Evolutionary conservation across 2,797 vertebrate genomes (phyloP).

Genomic region (Diceros bicornis): DNA sequence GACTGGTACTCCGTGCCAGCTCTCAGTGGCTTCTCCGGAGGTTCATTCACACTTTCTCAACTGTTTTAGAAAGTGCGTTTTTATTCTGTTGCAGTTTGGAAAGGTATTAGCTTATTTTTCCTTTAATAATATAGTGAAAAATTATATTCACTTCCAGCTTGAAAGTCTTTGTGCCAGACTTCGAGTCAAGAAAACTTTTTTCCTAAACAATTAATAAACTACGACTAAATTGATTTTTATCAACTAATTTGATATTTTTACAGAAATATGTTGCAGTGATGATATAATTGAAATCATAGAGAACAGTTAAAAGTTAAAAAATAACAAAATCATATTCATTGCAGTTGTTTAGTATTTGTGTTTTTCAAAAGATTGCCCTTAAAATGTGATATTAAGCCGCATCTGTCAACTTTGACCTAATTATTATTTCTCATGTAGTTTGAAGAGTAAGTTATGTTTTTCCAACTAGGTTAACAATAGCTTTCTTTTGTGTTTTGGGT

Average conservation of each 20-base stretch:
- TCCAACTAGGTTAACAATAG: neutral
- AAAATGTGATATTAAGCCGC: neutral
- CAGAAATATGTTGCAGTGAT: neutral
- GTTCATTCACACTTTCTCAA: neutral
- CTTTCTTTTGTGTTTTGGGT: neutral
- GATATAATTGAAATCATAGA: neutral
- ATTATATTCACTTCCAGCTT: neutral
- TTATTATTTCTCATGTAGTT: neutral
- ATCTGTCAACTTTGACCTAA: neutral
- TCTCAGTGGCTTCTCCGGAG: too few species aligned
- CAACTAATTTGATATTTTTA: neutral
- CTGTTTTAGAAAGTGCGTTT: neutral
- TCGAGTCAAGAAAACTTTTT: conserved; percentile 12
- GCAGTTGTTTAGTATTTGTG: neutral
- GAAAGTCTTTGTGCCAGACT: neutral
- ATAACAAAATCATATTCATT: neutral
- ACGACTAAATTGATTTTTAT: neutral
- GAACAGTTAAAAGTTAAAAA: neutral
- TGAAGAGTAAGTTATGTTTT: neutral
- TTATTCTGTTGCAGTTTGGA: neutral
- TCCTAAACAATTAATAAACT: neutral
- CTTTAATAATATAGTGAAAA: neutral
- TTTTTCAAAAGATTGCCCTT: neutral
- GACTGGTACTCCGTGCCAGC: neutral
- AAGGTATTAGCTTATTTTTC: neutral